Conservation (phyloP, 2,888 invertebrate species). For the Thalpophila matura region DNA sequence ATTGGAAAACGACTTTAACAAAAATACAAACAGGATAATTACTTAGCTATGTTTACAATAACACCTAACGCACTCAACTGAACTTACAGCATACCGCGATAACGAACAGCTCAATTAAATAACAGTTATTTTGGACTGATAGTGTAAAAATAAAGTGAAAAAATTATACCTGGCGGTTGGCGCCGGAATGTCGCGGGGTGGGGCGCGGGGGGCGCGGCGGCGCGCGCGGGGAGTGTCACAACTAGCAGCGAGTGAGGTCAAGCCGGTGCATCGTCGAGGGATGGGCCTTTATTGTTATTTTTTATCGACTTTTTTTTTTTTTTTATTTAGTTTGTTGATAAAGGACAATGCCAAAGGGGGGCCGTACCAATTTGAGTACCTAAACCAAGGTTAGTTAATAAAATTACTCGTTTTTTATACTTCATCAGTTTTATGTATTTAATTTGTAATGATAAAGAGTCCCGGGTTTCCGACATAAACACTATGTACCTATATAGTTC, state of each 20-base stretch:
- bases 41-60: slow-evolving; percentile 22
- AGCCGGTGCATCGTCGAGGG: slow-evolving; percentile 79
- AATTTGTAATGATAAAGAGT: too few relatives aligned
- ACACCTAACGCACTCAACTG: neutral
- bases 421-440: too few relatives aligned
- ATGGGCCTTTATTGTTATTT: slow-evolving; percentile 51
- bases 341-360: too few relatives aligned
- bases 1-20: neutral
- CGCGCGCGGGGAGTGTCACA: slow-evolving; percentile 67
- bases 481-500: too few relatives aligned
- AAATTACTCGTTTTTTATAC: too few relatives aligned
- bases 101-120: slow-evolving; percentile 46
- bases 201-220: slow-evolving; percentile 58
- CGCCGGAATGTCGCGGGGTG: slow-evolving; percentile 81
- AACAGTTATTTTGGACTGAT: slow-evolving; percentile 56
- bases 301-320: slow-evolving; percentile 37
- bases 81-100: slow-evolving; percentile 12
- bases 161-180: slow-evolving; percentile 76
- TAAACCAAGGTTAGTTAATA: too few relatives aligned
- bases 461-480: too few relatives aligned
- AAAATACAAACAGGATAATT: neutral
- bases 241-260: slow-evolving; percentile 79
- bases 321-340: neutral
- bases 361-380: too few relatives aligned
- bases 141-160: slow-evolving; percentile 61